These are phyloP conservation scores for Coremacera marginata DNA, from an alignment of 2,888 invertebrate genomes.

Conservation along the genomic window DNA sequence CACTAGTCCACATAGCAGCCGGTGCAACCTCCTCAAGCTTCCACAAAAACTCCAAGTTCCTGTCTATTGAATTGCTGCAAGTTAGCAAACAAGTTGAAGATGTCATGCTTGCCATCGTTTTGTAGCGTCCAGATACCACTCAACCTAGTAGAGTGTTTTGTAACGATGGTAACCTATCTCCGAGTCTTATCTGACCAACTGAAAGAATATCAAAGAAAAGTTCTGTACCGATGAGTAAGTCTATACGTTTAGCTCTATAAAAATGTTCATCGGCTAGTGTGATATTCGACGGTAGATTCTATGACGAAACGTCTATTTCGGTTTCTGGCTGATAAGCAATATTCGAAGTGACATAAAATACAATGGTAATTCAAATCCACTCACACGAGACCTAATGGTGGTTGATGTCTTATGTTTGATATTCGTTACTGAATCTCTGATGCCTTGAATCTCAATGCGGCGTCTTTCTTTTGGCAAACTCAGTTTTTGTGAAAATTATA, in stretches of 20 bases:
- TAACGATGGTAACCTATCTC: slow-evolving; percentile 7
- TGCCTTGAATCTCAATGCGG: slow-evolving; percentile 16
- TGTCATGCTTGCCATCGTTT: background rate
- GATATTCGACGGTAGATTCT: slow-evolving; percentile 33
- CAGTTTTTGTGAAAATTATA: background rate
- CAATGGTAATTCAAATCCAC: background rate
- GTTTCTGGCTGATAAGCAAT: slow-evolving; percentile 5
- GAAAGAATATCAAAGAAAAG: slow-evolving; percentile 18
- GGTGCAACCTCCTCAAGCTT: background rate
- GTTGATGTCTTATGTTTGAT: slow-evolving; percentile 29
- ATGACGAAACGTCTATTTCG: background rate
- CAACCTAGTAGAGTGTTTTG: slow-evolving; percentile 29
- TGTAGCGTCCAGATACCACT: slow-evolving; percentile 30
- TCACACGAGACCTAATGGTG: background rate
- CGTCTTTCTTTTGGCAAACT: background rate
- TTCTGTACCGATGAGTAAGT: slow-evolving; percentile 5
- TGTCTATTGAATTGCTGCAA: background rate
- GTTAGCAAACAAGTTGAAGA: background rate
- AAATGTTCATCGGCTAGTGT: slow-evolving; percentile 20
- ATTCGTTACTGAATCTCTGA: slow-evolving; percentile 21
- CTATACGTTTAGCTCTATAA: slow-evolving; percentile 18
- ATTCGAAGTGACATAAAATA: background rate
- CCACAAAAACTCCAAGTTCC: background rate
- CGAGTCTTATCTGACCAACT: slow-evolving; percentile 18
- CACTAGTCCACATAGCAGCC: background rate